These are phyloP conservation scores for Gibbula magus DNA, from an alignment of 2,888 invertebrate genomes.

Conservation along the genomic window DNA sequence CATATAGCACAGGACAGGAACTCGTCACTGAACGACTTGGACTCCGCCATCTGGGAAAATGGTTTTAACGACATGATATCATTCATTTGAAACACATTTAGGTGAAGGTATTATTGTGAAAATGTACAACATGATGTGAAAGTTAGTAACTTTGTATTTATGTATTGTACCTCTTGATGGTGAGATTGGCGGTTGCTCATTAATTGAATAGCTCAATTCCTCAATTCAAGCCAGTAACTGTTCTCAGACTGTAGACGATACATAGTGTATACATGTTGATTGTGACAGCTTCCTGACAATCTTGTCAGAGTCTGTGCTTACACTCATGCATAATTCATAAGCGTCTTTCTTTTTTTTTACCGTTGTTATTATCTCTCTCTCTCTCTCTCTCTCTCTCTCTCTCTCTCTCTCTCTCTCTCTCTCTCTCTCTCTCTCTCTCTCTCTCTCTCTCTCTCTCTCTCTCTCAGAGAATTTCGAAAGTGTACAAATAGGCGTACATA, in stretches of 20 bases:
- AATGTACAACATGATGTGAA: too few species aligned
- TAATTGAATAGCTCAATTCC: too few species aligned
- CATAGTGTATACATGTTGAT: background rate
- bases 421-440: conserved; percentile 13
- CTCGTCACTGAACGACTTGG: background rate
- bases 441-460: conserved; percentile 16
- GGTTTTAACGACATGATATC: too few species aligned
- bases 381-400: too few species aligned
- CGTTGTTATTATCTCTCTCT: too few species aligned
- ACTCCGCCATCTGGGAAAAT: background rate
- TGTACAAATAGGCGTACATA: background rate
- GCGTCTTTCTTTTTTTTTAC: conserved; percentile 1
- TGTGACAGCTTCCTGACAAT: background rate
- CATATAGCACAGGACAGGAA: background rate
- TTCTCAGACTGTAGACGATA: background rate
- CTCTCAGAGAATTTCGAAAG: background rate
- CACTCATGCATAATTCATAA: background rate
- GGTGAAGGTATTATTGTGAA: background rate
- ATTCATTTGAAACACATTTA: too few species aligned
- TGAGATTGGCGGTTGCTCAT: too few species aligned
- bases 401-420: conserved; percentile 13
- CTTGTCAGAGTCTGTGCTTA: background rate
- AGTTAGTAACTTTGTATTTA: too few species aligned
- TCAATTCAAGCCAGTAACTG: background rate
- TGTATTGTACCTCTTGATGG: too few species aligned